Evolutionary conservation across 2,797 vertebrate species (phyloP), one percentile per base, ranked within the genome.

Genomic region (Heteromormyrus szaboi): DNA sequence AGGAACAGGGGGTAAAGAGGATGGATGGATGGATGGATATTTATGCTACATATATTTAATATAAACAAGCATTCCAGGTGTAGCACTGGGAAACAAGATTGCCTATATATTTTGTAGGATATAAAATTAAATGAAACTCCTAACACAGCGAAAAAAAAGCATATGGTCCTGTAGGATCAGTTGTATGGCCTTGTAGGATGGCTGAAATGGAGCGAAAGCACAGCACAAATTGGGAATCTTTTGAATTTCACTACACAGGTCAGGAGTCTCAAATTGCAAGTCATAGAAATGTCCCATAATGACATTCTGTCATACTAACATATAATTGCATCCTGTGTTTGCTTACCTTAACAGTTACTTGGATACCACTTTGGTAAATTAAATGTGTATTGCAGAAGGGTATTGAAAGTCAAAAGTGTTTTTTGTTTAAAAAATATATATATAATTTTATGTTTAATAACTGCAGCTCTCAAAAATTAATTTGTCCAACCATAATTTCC

Each of bases 81-180:
- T 22, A n/a, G 41, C 56, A 62, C 2, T 65, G 25, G 19, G 33
- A 87, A 65, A 14, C 19, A 9, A 46, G 3, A 65, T 87, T 46
- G 56, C 37, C 22, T 46, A 22, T 51, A 33, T 51, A 76, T 17
- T 76, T 86, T 29, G 22, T 85, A 14, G 37, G 22, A 79, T 76
- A 53, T 88, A 44, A 51, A 88, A 76, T 88, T 25, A 88, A 88
- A 88, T 50, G 0, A 50, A 51, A 76, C 62, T 33, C 62, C 59
- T 53, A 79, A 88, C 12, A n/a, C 29, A 54, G 68, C 87, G 59
- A 86, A n/a, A 33, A 25, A 65, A 54, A 25, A 19, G 85, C 0
- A 4, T 62, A 86, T 12, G 29, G 33, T 87, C 8, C 2, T 25
- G 6, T 44, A 44, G 54, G 56, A 87, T 87, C 33, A 62, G 85